Base-by-base conservation (phyloP, 1,140 invertebrate genomes). In the Pseudomyrmex cubaensis region DNA sequence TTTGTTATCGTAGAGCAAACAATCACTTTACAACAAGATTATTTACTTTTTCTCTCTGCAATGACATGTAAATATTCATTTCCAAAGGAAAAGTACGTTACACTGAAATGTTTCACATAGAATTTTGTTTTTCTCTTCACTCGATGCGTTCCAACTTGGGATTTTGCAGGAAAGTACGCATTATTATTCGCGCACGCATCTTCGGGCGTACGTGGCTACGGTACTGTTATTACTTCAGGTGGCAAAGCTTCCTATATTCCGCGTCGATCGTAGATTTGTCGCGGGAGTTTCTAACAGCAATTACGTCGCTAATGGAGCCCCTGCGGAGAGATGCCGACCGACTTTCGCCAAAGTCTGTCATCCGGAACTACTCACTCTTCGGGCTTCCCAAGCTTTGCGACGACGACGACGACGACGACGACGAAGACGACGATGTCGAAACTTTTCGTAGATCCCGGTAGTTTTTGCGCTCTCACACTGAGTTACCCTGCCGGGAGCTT, bases 281-380 rank as follows among this genome's bases (percentile, higher is more conserved):
- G 87, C 48, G 84, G 86, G 91, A 93, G 91, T 93, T 93, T 89
- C 88, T 82, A 93, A 92, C 89, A 90, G 91, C 91, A 92, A 93
- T 93, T 93, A 92, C 91, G 83, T 63, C 76, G 88, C 91, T 93
- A 92, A 93, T 93, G 92, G 92, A 92, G 87, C 87, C 78, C 87
- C 90, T 74, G 72, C 85, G 89, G 90, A 90, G 87, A 90, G 88
- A 85, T 85, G 77, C 78, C 85, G 87, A 89, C 87, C 88, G 90
- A 92, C 89, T 90, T 92, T 90, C 61, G 66, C 70, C 82, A 76
- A 85, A 87, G 85, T 84, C 82, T 84, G 74, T 85, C 80, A 57
- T 57, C 62, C 64, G 57, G 44, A 50, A 59, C 64, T 63, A 69
- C 75, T 78, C 35, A 69, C 75, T 78, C 35, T 63, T 22, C 56